These are phyloP conservation scores for Acanthopleura granulata DNA, from an alignment of 2,888 invertebrate genomes.

Conservation along the genomic window DNA sequence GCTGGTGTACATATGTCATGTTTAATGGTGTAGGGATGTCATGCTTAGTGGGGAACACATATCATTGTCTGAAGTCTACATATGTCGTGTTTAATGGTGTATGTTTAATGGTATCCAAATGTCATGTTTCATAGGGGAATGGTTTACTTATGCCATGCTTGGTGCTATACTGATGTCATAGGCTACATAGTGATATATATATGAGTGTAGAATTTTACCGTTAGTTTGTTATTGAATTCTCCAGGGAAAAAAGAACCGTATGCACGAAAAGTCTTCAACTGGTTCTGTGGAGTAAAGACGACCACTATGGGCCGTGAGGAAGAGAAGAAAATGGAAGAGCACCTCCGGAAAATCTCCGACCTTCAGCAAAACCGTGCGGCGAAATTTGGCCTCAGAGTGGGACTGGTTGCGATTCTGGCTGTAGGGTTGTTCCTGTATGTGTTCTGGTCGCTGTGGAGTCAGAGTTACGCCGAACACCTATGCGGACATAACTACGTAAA, in stretches of 20 bases:
- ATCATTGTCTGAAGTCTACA: no score
- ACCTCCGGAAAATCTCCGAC: neutral
- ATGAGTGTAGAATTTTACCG: no score
- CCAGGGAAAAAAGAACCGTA: neutral
- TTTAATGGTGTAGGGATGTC: no score
- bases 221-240: neutral
- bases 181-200: no score
- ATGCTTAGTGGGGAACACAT: no score
- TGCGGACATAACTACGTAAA: neutral
- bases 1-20: no score
- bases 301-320: neutral
- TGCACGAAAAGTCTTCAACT: neutral
- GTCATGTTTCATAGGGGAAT: no score
- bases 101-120: no score
- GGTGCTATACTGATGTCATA: no score
- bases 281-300: neutral
- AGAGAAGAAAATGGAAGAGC: neutral
- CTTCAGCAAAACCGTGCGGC: neutral
- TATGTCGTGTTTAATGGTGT: no score
- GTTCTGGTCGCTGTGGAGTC: conserved; percentile 14
- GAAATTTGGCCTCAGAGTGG: neutral
- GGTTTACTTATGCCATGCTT: no score
- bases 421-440: conserved; percentile 4
- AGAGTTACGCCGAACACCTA: neutral
- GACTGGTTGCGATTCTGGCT: neutral